A percentile compares a stretch with the other conserved stretches of the same genome.
Evolutionary conservation across 2,888 invertebrate genomes (phyloP).

Genomic region (Resseliella maxima): DNA sequence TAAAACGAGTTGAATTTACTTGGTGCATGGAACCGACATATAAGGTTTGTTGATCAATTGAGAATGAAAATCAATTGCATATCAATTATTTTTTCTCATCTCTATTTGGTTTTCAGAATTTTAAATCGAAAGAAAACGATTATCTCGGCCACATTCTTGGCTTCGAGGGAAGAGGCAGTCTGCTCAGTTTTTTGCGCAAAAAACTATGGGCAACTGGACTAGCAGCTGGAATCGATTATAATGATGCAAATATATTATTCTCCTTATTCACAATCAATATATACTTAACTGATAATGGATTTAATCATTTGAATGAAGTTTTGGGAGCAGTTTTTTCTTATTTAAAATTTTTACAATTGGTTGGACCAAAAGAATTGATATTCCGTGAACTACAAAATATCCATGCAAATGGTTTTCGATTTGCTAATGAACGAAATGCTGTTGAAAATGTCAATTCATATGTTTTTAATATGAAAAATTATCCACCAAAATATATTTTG

Average conservation of each 20-base stretch:
- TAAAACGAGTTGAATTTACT: conserved; percentile 72
- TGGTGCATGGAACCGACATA: conserved; percentile 62
- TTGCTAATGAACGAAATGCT: conserved; percentile 77
- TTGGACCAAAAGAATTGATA: conserved; percentile 77
- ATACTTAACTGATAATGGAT: conserved; percentile 81
- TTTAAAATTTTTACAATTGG: conserved; percentile 76
- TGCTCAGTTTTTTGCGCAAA: conserved; percentile 79
- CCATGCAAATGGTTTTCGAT: conserved; percentile 79
- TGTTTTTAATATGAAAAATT: conserved; percentile 83
- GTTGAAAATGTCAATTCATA: conserved; percentile 82
- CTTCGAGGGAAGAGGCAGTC: conserved; percentile 86
- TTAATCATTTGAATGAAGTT: conserved; percentile 75
- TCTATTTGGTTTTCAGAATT: conserved; percentile 61
- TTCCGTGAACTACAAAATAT: conserved; percentile 78
- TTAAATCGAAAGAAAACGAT: conserved; percentile 69
- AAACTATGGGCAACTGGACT: conserved; percentile 77
- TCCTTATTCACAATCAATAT: conserved; percentile 80
- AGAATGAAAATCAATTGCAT: too few species aligned
- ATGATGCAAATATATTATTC: conserved; percentile 79
- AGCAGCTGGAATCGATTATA: conserved; percentile 76
- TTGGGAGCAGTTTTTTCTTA: conserved; percentile 83
- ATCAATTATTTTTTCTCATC: too few species aligned
- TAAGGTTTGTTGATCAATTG: too few species aligned
- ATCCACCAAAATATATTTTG: conserved; percentile 81
- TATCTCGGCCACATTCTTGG: conserved; percentile 84